Base-by-base conservation (phyloP, 2,113 vertebrate genomes). In the Rhea americana region DNA sequence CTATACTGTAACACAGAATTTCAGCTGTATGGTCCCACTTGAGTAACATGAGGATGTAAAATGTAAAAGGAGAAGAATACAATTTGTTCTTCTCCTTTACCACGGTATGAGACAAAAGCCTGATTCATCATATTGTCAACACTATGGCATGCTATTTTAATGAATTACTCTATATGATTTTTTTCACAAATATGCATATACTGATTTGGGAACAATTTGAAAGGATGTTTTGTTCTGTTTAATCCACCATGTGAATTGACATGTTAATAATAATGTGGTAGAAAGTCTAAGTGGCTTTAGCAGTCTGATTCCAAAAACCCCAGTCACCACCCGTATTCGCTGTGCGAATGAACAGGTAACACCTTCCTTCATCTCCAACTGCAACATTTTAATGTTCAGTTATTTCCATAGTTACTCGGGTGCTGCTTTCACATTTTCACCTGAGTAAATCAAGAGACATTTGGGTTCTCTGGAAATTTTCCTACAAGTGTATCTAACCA, bases 241-340 rank as follows among this genome's bases (percentile, higher is more conserved):
- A 55, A 41, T 17, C 48, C 5, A 48, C 61, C 24, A 28, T 8
- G 13, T n/a, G 20, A 62, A 18, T 32, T 72, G 26, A 20, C 26
- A 67, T 47, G 3, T 56, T 72, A 62, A 77, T 22, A 56, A 72
- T 32, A 77, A 55, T 20, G 11, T 48, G 17, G 12, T 3, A 74
- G 37, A 59, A 88, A 61, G 4, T 32, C 0, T 0, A 5, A 26
- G n/a, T 63, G n/a, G 7, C 6, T 18, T 4, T 6, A 2, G 9
- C 22, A 67, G 19, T 11, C 22, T 18, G 51, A n/a, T 10, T 70
- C 7, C 21, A 32, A 12, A 48, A 61, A 85, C 59, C 4, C 32
- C 24, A 55, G 4, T 56, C 37, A 41, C 8, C 13, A 41, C 14
- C 35, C 55, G 5, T 74, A 5, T 32, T 70, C 17, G 45, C 3